phyloP scores from a whole-genome alignment of 2,113 vertebrate species.

The Opisthocomus hoazin region DNA sequence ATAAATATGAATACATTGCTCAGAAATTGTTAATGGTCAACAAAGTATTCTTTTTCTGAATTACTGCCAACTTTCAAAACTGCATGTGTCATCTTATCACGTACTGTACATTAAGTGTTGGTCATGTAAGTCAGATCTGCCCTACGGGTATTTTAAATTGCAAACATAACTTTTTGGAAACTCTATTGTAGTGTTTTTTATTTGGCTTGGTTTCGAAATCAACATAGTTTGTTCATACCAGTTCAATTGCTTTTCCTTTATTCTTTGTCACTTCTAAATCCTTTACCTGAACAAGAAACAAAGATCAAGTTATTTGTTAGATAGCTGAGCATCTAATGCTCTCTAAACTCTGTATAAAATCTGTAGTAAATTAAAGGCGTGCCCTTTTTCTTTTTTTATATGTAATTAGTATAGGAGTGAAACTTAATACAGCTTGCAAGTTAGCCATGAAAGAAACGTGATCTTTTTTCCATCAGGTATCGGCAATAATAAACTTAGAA shows the following conservation, averaged over 20 bases:
- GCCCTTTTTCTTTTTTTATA: neutral
- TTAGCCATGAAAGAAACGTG: conserved; percentile 1
- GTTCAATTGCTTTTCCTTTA: neutral
- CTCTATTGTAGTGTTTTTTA: neutral
- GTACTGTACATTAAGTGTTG: neutral
- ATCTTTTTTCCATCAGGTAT: neutral
- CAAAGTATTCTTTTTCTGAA: conserved; percentile 3
- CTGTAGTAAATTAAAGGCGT: neutral
- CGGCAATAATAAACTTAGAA: neutral
- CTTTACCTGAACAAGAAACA: neutral
- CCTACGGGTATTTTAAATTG: conserved; percentile 38
- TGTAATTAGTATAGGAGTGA: neutral
- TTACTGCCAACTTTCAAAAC: conserved; percentile 43
- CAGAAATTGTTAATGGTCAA: neutral
- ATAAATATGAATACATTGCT: conserved; percentile 11
- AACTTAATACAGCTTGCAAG: neutral
- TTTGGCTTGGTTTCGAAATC: conserved; percentile 28
- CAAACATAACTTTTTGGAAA: conserved; percentile 27
- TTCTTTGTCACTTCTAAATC: neutral
- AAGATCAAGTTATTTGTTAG: neutral
- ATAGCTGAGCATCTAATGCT: neutral
- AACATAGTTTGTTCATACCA: neutral
- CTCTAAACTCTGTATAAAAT: neutral
- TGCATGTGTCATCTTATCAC: conserved; percentile 11
- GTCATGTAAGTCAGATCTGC: conserved; percentile 16